phyloP scores from a whole-genome alignment of 1,140 invertebrate species.

The Hesperophylax magnus region DNA sequence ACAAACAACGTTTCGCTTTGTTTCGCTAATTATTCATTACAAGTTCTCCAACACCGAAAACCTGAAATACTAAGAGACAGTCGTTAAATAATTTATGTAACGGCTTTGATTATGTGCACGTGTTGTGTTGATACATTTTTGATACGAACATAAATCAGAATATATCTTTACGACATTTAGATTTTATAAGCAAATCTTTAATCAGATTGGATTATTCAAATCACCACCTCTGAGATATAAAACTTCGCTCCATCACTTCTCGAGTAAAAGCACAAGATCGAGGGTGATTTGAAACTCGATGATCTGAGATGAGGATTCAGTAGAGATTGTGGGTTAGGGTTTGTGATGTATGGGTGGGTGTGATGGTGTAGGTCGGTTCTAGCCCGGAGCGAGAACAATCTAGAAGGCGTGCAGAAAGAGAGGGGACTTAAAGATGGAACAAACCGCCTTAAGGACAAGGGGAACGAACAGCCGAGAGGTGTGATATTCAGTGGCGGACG shows the following conservation, averaged over 20 bases:
- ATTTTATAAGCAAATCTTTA: conserved; percentile 11
- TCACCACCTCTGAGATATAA: conserved; percentile 9
- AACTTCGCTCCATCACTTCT: conserved; percentile 3
- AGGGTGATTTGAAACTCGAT: background rate
- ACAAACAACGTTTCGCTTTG: no score
- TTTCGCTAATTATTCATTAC: no score
- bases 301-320: background rate
- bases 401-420: conserved; percentile 26
- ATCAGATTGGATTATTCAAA: conserved; percentile 29
- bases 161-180: background rate
- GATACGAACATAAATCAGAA: no score
- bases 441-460: conserved; percentile 18
- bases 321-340: background rate
- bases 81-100: no score
- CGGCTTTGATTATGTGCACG: no score
- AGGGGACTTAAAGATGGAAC: conserved; percentile 13
- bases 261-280: background rate
- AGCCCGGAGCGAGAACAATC: conserved; percentile 5
- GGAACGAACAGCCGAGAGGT: conserved; percentile 15
- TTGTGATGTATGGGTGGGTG: background rate
- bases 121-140: no score
- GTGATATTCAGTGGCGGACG: background rate
- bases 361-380: background rate
- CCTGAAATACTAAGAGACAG: no score
- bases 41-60: no score